These are phyloP conservation scores for Ibycter americanus DNA, from an alignment of 2,797 vertebrate genomes.

Conservation along the genomic window DNA sequence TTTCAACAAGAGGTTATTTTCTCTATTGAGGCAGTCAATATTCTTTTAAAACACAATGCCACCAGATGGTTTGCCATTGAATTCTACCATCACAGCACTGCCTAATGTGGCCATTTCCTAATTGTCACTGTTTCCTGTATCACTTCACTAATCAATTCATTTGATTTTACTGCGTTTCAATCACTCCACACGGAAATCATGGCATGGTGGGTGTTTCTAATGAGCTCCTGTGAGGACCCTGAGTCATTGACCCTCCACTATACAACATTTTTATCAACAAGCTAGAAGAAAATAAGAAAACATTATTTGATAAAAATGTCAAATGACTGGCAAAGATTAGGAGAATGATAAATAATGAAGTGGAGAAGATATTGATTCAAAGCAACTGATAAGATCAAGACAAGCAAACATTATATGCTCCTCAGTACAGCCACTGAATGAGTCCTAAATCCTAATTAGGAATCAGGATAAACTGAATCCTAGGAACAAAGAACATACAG, in stretches of 20 bases:
- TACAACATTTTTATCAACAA: slow-evolving; percentile 57
- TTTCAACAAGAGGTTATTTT: not conserved
- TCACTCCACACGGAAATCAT: slow-evolving; percentile 1
- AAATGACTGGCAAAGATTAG: slow-evolving; percentile 65
- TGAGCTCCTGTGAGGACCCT: slow-evolving; percentile 34
- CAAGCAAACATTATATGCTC: slow-evolving; percentile 39
- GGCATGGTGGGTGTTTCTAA: slow-evolving; percentile 18
- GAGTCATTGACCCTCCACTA: slow-evolving; percentile 55
- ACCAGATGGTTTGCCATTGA: not conserved
- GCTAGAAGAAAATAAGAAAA: slow-evolving; percentile 53
- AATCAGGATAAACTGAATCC: slow-evolving; percentile 2
- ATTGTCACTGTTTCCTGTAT: slow-evolving; percentile 22
- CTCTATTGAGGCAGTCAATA: not conserved
- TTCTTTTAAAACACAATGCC: not conserved
- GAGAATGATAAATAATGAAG: slow-evolving; percentile 63
- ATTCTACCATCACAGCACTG: not conserved
- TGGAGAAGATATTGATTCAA: slow-evolving; percentile 60
- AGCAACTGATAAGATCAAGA: slow-evolving; percentile 64
- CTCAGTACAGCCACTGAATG: not conserved
- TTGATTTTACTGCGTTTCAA: slow-evolving; percentile 10
- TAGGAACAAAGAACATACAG: not conserved
- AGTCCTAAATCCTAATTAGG: slow-evolving; percentile 40
- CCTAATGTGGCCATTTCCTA: slow-evolving; percentile 17
- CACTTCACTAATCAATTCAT: slow-evolving; percentile 39
- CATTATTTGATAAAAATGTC: slow-evolving; percentile 65